Evolutionary conservation across 2,888 invertebrate species (phyloP).

Genomic region (Endotricha flammealis): DNA sequence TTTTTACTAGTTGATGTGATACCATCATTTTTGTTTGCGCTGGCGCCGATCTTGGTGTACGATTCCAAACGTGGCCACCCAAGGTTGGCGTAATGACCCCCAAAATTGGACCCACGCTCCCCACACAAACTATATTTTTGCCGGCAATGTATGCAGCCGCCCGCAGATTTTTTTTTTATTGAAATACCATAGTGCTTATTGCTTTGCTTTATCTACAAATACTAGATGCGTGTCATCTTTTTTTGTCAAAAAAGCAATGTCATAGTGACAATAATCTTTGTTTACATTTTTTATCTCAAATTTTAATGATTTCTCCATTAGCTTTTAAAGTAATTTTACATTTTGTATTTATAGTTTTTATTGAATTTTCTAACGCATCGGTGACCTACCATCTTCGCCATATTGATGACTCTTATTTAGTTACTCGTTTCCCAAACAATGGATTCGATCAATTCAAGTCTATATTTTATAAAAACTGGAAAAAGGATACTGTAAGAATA

Average conservation of each 20-base stretch:
- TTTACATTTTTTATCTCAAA: background rate
- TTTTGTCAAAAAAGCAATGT: too few relatives aligned
- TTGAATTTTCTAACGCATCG: constrained; percentile 33
- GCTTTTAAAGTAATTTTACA: constrained; percentile 28
- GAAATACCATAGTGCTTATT: too few relatives aligned
- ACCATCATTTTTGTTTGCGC: constrained; percentile 30
- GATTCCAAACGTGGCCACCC: too few relatives aligned
- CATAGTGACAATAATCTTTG: background rate
- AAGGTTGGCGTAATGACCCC: too few relatives aligned
- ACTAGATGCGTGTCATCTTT: too few relatives aligned
- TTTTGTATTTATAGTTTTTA: constrained; percentile 18
- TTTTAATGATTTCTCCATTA: constrained; percentile 3
- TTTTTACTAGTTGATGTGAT: constrained; percentile 50
- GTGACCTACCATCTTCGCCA: constrained; percentile 55
- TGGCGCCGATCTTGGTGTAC: constrained; percentile 1
- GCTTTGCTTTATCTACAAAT: too few relatives aligned
- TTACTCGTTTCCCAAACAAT: constrained; percentile 46
- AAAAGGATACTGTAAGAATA: constrained; percentile 16
- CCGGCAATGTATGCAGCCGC: too few relatives aligned
- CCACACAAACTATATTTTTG: too few relatives aligned
- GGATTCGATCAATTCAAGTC: constrained; percentile 25
- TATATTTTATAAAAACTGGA: constrained; percentile 13
- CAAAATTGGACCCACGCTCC: too few relatives aligned
- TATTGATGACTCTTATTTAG: constrained; percentile 54
- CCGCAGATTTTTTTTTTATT: too few relatives aligned